phyloP scores from a whole-genome alignment of 2,113 vertebrate genomes.

The Calyptomena viridis region DNA sequence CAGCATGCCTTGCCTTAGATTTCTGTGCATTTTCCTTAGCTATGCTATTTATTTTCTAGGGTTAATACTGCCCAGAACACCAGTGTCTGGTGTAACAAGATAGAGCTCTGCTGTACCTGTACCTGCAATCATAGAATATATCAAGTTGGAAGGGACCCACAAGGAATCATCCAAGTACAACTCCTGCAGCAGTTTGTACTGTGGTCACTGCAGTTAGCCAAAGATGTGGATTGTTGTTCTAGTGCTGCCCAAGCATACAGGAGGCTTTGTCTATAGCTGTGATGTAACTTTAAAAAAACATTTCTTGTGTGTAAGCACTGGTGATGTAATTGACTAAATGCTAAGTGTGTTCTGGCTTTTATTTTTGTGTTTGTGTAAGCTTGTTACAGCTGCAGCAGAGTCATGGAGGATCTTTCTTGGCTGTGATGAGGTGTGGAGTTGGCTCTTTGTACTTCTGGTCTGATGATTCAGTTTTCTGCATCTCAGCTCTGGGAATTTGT shows the following conservation, averaged over 20 bases:
- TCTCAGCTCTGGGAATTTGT: neutral
- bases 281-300: neutral
- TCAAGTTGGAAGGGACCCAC: neutral
- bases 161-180: neutral
- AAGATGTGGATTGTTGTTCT: neutral
- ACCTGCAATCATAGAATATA: neutral
- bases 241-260: neutral
- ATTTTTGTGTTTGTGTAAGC: neutral
- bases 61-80: neutral
- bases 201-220: neutral
- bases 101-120: too few relatives aligned
- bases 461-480: neutral
- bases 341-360: neutral
- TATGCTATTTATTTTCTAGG: neutral
- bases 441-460: neutral
- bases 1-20: neutral
- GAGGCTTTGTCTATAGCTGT: neutral
- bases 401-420: neutral
- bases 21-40: neutral
- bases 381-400: neutral
- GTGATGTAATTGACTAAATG: neutral
- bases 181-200: neutral
- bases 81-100: neutral
- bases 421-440: neutral
- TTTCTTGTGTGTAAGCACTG: neutral